phyloP scores from a whole-genome alignment of 2,113 vertebrate genomes.

The Dasyurus viverrinus region DNA sequence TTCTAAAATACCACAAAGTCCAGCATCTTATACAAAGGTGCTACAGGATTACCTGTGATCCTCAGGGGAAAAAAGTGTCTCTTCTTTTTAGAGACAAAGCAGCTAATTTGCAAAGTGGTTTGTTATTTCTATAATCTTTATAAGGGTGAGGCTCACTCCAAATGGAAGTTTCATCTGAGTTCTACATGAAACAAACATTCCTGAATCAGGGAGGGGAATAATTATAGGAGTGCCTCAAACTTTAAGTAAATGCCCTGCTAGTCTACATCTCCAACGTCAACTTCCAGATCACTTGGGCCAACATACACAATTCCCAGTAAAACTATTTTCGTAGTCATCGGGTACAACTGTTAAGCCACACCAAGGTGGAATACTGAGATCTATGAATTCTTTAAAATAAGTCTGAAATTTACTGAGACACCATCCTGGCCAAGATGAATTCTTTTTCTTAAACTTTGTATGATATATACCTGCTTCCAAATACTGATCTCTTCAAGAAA shows the following conservation, averaged over 20 bases:
- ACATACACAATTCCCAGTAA: constrained; percentile 37
- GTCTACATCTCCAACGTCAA: not conserved
- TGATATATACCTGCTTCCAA: not conserved
- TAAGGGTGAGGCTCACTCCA: not conserved
- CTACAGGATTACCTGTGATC: not conserved
- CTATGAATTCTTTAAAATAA: not conserved
- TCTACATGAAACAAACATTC: not conserved
- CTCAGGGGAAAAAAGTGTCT: not conserved
- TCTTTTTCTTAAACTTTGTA: constrained; percentile 24
- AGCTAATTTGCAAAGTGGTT: not conserved
- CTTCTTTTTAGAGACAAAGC: not conserved
- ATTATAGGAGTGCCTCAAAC: not conserved
- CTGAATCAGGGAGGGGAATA: not conserved
- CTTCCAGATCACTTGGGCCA: not conserved
- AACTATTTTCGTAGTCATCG: constrained; percentile 6
- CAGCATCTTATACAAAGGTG: not conserved
- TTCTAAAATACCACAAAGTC: not conserved
- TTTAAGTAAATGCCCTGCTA: not conserved
- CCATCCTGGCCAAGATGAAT: constrained; percentile 29
- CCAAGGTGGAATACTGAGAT: constrained; percentile 4
- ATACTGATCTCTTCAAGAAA: constrained; percentile 13
- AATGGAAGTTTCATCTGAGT: not conserved
- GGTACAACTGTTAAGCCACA: constrained; percentile 17
- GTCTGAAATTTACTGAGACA: constrained; percentile 5
- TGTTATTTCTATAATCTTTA: not conserved